These are phyloP conservation scores for Chelonia mydas DNA, from an alignment of 2,797 vertebrate genomes.

Conservation along the genomic window DNA sequence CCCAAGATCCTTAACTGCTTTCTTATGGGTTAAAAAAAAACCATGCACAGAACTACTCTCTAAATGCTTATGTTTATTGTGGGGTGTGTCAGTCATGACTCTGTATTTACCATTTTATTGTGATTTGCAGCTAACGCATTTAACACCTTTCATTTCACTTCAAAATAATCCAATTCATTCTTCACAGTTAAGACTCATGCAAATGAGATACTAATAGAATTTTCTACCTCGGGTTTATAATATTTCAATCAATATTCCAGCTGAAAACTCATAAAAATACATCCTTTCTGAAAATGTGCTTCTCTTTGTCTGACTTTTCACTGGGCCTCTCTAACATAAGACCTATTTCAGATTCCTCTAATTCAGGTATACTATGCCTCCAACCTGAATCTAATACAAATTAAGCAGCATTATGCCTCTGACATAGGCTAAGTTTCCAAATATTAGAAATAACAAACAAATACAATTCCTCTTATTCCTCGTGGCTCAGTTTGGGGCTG, in stretches of 20 bases:
- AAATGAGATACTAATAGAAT: not conserved
- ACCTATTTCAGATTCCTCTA: not conserved
- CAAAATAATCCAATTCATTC: not conserved
- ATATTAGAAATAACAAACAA: not conserved
- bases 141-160: not conserved
- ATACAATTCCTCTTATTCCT: not conserved
- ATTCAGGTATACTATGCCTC: not conserved
- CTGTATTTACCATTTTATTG: not conserved
- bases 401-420: not conserved
- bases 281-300: accelerated
- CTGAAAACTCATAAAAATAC: not conserved
- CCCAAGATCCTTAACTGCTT: not conserved
- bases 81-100: accelerated
- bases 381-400: not conserved
- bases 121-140: accelerated
- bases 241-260: not conserved
- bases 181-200: not conserved
- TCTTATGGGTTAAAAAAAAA: not conserved
- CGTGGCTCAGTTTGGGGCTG: not conserved
- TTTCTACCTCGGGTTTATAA: not conserved
- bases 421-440: accelerated
- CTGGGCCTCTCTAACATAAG: accelerated
- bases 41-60: not conserved
- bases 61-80: not conserved
- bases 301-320: not conserved